These are phyloP conservation scores for Liparis tanakae DNA, from an alignment of 2,797 vertebrate genomes.

Conservation along the genomic window DNA sequence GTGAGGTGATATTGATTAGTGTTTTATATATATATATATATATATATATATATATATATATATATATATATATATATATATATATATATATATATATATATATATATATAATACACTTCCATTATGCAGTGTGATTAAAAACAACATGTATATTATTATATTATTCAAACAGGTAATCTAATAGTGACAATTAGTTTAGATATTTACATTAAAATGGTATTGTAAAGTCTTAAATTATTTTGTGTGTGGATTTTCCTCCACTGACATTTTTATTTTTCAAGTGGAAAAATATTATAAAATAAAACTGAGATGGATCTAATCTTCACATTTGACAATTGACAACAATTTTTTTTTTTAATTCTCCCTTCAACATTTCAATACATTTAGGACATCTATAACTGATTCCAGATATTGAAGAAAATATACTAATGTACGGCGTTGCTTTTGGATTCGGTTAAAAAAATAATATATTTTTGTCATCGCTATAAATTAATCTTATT, in stretches of 20 bases:
- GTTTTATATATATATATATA: not conserved
- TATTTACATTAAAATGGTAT: too few species aligned
- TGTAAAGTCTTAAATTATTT: not conserved
- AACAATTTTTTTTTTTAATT: too few species aligned
- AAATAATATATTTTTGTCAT: not conserved
- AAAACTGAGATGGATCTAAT: not conserved
- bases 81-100: too few species aligned
- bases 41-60: too few species aligned
- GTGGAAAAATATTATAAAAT: not conserved
- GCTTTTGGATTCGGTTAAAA: too few species aligned
- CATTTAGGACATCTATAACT: too few species aligned
- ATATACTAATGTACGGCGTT: too few species aligned
- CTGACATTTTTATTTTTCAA: too few species aligned
- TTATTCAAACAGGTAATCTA: not conserved
- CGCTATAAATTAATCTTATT: not conserved
- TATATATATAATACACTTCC: not conserved
- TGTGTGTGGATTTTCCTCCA: not conserved
- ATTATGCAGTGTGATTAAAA: not conserved
- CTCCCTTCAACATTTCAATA: too few species aligned
- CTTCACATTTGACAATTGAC: not conserved
- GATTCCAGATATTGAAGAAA: too few species aligned
- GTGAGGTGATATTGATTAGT: not conserved
- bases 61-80: too few species aligned
- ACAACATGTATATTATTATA: too few species aligned
- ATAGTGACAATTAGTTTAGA: not conserved